Evolutionary conservation across 2,797 vertebrate genomes (phyloP).

Genomic region (Phalanger gymnotis): DNA sequence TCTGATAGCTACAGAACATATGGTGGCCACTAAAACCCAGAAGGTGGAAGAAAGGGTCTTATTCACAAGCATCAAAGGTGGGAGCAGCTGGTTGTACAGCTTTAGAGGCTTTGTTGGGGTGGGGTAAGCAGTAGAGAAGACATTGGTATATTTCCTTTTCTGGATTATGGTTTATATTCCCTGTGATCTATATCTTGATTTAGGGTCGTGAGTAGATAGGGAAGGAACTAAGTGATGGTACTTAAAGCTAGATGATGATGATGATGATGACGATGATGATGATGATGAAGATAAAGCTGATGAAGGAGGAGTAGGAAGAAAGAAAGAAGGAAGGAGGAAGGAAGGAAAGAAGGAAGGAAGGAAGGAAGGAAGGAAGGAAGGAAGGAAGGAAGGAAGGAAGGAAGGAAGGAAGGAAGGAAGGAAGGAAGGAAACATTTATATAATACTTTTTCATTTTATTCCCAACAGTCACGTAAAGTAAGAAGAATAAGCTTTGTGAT

Average conservation of each 20-base stretch:
- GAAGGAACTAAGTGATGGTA: conserved; percentile 44
- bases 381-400: neutral
- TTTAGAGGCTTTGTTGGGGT: neutral
- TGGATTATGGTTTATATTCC: conserved; percentile 35
- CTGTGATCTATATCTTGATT: conserved; percentile 12
- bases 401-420: too few species aligned
- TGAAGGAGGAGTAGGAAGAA: neutral
- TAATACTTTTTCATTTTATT: neutral
- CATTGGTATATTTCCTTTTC: conserved; percentile 1
- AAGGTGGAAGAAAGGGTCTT: neutral
- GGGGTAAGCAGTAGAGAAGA: neutral
- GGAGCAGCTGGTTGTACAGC: neutral
- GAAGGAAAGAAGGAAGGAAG: neutral
- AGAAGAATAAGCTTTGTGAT: neutral
- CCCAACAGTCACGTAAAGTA: neutral
- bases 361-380: too few species aligned
- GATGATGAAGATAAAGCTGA: too few species aligned
- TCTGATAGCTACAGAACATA: neutral
- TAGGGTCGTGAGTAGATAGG: neutral
- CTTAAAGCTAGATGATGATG: conserved; percentile 6
- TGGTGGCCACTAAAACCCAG: neutral
- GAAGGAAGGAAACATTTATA: neutral
- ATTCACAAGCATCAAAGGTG: neutral
- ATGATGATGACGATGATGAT: neutral
- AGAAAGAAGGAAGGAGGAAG: too few species aligned